phyloP scores from a whole-genome alignment of 2,888 invertebrate species.

The Rhabditophanes sp. region DNA sequence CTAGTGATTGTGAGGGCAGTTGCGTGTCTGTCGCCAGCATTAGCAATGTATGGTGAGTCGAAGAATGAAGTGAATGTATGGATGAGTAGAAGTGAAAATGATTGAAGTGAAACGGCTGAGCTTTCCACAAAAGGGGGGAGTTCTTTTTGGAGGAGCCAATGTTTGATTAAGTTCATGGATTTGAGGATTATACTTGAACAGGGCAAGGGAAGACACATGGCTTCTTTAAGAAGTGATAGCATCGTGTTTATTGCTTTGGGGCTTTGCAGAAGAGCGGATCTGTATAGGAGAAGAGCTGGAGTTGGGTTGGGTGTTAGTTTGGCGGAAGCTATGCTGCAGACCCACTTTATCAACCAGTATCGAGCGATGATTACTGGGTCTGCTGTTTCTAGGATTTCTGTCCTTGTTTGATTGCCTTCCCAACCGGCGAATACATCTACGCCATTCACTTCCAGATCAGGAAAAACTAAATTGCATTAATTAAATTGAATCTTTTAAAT shows the following conservation, averaged over 20 bases:
- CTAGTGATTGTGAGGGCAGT: slow-evolving; percentile 33
- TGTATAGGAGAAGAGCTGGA: slow-evolving; percentile 22
- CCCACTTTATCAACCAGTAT: slow-evolving; percentile 41
- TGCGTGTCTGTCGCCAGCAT: slow-evolving; percentile 26
- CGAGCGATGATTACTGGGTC: slow-evolving; percentile 41
- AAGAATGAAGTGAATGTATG: slow-evolving; percentile 35
- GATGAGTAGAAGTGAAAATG: slow-evolving; percentile 25
- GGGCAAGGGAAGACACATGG: slow-evolving; percentile 34
- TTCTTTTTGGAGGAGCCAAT: slow-evolving; percentile 37
- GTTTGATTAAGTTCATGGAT: slow-evolving; percentile 18
- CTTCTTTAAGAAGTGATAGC: slow-evolving; percentile 38
- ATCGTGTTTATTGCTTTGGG: slow-evolving; percentile 29
- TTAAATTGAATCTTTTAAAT: slow-evolving; percentile 3
- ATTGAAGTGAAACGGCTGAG: slow-evolving; percentile 23
- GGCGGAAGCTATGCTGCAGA: slow-evolving; percentile 33
- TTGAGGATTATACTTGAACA: slow-evolving; percentile 40
- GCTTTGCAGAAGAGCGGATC: slow-evolving; percentile 14
- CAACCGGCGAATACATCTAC: slow-evolving; percentile 39
- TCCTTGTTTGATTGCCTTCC: slow-evolving; percentile 27
- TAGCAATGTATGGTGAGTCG: slow-evolving; percentile 30
- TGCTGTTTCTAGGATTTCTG: slow-evolving; percentile 31
- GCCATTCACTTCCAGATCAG: slow-evolving; percentile 20
- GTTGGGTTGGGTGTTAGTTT: slow-evolving; percentile 14
- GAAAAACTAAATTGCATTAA: slow-evolving; percentile 15
- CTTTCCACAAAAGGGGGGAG: slow-evolving; percentile 33